A percentile compares a stretch with the other conserved stretches of the same genome.
phyloP scores from a whole-genome alignment of 2,888 invertebrate species.

The Loripinus fragilis region DNA sequence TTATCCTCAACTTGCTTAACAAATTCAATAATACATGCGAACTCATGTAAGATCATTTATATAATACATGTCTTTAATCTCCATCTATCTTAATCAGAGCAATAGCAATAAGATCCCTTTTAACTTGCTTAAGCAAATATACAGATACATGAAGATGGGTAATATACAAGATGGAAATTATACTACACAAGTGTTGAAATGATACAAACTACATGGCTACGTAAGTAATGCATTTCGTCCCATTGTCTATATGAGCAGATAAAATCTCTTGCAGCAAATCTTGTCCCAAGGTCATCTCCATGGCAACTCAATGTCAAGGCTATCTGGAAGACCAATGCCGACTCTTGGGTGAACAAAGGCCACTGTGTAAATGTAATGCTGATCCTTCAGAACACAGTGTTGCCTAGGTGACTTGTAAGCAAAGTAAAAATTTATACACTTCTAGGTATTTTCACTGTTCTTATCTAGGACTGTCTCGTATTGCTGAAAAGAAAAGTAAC shows the following conservation, averaged over 20 bases:
- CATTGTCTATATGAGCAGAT: conserved; percentile 11
- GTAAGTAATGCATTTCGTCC: conserved; percentile 19
- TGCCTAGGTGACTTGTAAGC: neutral
- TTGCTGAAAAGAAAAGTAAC: conserved; percentile 46
- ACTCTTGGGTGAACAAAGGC: neutral
- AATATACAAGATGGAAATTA: too few species aligned
- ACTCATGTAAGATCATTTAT: too few species aligned
- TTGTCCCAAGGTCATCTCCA: neutral
- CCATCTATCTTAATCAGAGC: too few species aligned
- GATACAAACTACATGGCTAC: conserved; percentile 3
- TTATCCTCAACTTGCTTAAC: too few species aligned
- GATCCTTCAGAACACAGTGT: conserved; percentile 5
- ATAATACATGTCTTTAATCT: too few species aligned
- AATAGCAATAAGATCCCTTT: too few species aligned
- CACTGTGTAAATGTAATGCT: conserved; percentile 19
- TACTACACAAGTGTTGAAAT: neutral
- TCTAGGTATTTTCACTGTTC: neutral
- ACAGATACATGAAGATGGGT: too few species aligned
- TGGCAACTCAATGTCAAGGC: conserved; percentile 10
- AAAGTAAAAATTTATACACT: neutral
- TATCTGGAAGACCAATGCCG: conserved; percentile 13
- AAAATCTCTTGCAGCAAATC: conserved; percentile 5
- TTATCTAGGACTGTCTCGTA: conserved; percentile 58
- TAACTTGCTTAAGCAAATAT: too few species aligned
- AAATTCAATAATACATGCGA: too few species aligned